Percentiles rank a stretch among this genome's conserved stretches.
Evolutionary conservation across 2,797 vertebrate species (phyloP).

Genomic region (Etheostoma perlongum): DNA sequence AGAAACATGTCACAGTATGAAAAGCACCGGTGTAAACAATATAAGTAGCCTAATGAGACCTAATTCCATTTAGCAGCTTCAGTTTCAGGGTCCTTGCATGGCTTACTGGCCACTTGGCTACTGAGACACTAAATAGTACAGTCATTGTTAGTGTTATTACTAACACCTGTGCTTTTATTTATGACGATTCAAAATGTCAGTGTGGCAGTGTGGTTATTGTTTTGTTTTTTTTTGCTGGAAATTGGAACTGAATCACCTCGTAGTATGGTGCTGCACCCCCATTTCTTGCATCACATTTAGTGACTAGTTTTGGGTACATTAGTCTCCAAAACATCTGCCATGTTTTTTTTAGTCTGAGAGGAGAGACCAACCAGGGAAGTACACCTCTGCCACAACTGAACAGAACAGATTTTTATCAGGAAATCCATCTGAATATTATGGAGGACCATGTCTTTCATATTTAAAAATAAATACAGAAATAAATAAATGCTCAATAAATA

Average conservation of each 20-base stretch:
- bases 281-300: slow-evolving; percentile 2
- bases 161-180: slow-evolving; percentile 11
- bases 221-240: no score
- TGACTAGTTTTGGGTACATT: not conserved
- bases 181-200: slow-evolving; percentile 8
- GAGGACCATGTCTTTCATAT: no score
- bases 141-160: slow-evolving; percentile 17
- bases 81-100: not conserved
- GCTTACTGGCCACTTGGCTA: not conserved
- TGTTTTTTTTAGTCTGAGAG: not conserved
- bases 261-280: not conserved
- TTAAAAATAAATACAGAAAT: no score
- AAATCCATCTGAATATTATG: not conserved
- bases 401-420: not conserved
- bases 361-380: not conserved
- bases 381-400: not conserved
- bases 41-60: slow-evolving; percentile 12
- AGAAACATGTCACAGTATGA: slow-evolving; percentile 4
- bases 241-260: not conserved
- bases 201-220: slow-evolving; percentile 9
- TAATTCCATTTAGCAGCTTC: slow-evolving; percentile 24
- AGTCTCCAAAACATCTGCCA: slow-evolving; percentile 1
- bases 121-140: not conserved
- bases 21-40: slow-evolving; percentile 16
- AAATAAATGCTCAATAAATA: no score